Evolutionary conservation across 2,113 vertebrate species (phyloP).

Genomic region (Carettochelys insculpta): DNA sequence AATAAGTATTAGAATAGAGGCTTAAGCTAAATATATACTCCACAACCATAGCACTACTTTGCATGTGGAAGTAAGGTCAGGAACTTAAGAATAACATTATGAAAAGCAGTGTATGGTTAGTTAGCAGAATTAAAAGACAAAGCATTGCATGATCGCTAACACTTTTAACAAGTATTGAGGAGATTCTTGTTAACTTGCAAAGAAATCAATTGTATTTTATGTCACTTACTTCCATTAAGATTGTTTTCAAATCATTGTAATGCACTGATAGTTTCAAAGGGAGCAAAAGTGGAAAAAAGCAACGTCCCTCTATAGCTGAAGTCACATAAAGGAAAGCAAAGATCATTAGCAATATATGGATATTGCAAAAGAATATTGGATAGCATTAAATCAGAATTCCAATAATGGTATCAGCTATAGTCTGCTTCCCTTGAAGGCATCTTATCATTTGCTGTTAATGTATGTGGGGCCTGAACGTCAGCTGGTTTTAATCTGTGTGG

Average conservation of each 20-base stretch:
- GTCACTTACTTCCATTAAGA: background rate
- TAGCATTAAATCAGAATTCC: background rate
- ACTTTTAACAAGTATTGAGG: background rate
- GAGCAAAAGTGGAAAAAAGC: background rate
- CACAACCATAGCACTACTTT: background rate
- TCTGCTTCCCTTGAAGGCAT: background rate
- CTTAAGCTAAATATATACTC: slow-evolving; percentile 4
- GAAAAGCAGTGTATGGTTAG: background rate
- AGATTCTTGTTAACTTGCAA: background rate
- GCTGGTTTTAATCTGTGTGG: background rate
- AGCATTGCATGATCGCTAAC: background rate
- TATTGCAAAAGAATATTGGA: background rate
- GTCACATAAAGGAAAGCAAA: background rate
- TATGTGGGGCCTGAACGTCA: background rate
- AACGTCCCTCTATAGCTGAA: background rate
- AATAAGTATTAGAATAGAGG: slow-evolving; percentile 11
- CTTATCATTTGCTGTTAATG: background rate
- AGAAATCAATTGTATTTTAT: background rate
- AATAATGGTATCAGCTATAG: background rate
- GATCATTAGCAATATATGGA: background rate
- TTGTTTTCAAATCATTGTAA: background rate
- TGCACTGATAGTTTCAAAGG: background rate
- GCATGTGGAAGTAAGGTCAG: background rate
- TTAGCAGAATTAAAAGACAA: background rate
- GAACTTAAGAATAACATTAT: background rate